Evolutionary conservation across 23 tunicate species (phyloP), one percentile per base, ranked within the genome.

Genomic region (Ciona savignyi): DNA sequence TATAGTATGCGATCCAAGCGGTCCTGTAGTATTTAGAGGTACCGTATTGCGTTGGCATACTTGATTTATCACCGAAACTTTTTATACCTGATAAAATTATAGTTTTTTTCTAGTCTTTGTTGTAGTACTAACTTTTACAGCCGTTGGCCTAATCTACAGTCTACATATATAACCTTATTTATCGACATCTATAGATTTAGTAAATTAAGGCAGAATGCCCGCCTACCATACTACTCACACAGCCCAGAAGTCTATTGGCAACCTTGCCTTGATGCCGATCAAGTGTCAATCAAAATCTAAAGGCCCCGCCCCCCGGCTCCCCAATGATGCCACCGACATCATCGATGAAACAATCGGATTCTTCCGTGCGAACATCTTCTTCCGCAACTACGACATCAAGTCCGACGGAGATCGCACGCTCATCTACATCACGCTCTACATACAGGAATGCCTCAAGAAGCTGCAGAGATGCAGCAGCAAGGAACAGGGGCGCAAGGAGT

Each of bases 371-470:
- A 95, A 95, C 63, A 90, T 95, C 22, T 95, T 95, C 74, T 95
- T 95, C 49, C 90, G 95, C 27, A 88, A 90, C 42, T 95, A 83
- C 60, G 95, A 95, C 27, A 85, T 90, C 63, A 90, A 95, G 65
- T 69, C 86, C 22, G 93, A 89, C 68, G 85, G 96, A 1, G 99
- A 95, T 70, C 85, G 99, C 51, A 83, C 95, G 23, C 70, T 95
- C 68, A 95, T 95, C 67, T 95, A 95, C 84, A 81, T 95, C 87
- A 95, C 99, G 1, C 78, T 95, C 29, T 95, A 90, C 83, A 76
- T 95, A 27, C 88, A 81, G 29, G 96, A 95, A 73, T 95, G 99
- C 68, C 69, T 95, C 26, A 95, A 95, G 70, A 85, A 83, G 48
- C 74, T 95, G 35, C 86, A 76, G 32, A 88, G 80, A 77, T 76